A percentile compares a stretch with the other conserved stretches of the same genome.
Conservation (phyloP, 2,797 vertebrate genomes). For the Otolemur crassicaudatus region DNA sequence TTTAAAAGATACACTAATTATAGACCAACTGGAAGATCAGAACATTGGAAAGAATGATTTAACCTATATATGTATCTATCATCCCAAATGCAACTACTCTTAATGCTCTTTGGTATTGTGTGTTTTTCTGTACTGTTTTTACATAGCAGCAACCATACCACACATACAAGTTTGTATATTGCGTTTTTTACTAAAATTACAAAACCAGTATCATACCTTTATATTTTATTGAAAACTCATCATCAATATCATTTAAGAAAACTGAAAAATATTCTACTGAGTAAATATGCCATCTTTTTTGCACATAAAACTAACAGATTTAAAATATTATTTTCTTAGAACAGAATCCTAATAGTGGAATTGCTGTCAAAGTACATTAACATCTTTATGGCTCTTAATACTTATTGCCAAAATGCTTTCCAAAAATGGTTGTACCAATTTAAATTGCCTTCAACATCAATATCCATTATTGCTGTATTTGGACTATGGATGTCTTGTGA, state of each 20-base stretch:
- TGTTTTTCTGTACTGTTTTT: not conserved
- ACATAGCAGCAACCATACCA: not conserved
- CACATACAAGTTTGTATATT: not conserved
- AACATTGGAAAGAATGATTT: constrained; percentile 40
- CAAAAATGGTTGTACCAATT: constrained; percentile 45
- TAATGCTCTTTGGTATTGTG: not conserved
- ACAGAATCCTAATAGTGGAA: constrained; percentile 58
- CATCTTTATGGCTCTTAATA: constrained; percentile 36
- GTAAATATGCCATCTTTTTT: constrained; percentile 13
- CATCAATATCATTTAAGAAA: constrained; percentile 50
- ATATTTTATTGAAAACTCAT: constrained; percentile 41
- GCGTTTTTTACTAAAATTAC: constrained; percentile 28
- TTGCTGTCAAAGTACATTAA: constrained; percentile 64
- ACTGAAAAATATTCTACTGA: constrained; percentile 51
- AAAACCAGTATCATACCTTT: not conserved
- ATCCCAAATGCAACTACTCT: not conserved
- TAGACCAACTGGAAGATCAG: not conserved
- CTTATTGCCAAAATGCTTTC: constrained; percentile 60
- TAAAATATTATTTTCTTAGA: constrained; percentile 59
- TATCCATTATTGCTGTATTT: constrained; percentile 60
- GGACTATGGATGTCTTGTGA: constrained; percentile 20
- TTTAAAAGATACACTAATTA: constrained; percentile 49
- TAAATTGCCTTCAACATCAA: constrained; percentile 70
- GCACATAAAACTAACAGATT: constrained; percentile 29
- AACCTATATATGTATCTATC: not conserved